A percentile compares a stretch with the other conserved stretches of the same genome.
phyloP scores from a whole-genome alignment of 2,797 vertebrate species.

The Agapornis canus region DNA sequence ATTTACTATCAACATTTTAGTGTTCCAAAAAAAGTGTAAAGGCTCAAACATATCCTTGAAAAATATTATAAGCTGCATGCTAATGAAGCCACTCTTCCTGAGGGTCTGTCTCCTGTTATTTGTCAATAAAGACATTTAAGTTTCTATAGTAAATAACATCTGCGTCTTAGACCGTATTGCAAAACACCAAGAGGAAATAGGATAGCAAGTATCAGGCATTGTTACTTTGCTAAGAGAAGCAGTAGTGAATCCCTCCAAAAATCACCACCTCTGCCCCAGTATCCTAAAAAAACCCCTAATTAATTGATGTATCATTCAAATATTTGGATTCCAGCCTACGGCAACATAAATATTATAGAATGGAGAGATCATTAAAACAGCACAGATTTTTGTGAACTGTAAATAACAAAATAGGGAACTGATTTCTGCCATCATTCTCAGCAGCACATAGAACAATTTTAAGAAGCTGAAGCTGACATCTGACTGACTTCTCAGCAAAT shows the following conservation, averaged over 20 bases:
- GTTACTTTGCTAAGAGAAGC: slow-evolving; percentile 54
- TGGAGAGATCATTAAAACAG: background rate
- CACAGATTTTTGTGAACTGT: background rate
- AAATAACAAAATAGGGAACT: background rate
- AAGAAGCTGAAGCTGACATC: slow-evolving; percentile 49
- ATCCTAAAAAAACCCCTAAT: background rate
- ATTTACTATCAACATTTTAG: slow-evolving; percentile 71
- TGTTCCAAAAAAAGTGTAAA: slow-evolving; percentile 65
- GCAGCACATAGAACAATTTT: background rate
- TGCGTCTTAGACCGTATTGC: slow-evolving; percentile 68
- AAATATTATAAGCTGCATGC: slow-evolving; percentile 69
- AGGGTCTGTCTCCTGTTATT: slow-evolving; percentile 72
- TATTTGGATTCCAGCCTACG: background rate
- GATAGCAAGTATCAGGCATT: slow-evolving; percentile 64
- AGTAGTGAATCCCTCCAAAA: background rate
- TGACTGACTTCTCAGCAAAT: slow-evolving; percentile 55
- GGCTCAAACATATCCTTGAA: slow-evolving; percentile 68
- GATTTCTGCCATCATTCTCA: slow-evolving; percentile 24
- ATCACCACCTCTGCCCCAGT: background rate
- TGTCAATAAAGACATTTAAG: slow-evolving; percentile 70
- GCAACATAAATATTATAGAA: background rate
- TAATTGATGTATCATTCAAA: background rate
- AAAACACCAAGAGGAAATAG: slow-evolving; percentile 61
- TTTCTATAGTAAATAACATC: slow-evolving; percentile 62
- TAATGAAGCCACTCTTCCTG: slow-evolving; percentile 74